Conservation (phyloP, 2,797 vertebrate species). For the Pangasius mekongensis region DNA sequence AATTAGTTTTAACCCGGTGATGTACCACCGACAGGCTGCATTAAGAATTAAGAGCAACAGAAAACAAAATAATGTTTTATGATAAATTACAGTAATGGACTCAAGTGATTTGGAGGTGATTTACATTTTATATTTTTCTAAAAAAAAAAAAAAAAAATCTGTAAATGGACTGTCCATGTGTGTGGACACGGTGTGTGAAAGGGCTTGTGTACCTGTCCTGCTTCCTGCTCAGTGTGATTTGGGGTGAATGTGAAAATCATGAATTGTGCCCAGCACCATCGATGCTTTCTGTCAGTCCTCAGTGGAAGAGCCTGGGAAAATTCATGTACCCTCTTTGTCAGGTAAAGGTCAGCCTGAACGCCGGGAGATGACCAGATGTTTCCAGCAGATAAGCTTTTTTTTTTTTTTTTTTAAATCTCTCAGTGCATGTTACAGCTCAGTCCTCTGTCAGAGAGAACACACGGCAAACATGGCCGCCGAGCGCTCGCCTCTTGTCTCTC, state of each 20-base stretch:
- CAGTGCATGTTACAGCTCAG: slow-evolving; percentile 25
- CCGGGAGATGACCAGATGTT: slow-evolving; percentile 45
- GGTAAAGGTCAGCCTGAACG: slow-evolving; percentile 50
- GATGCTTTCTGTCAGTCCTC: slow-evolving; percentile 8
- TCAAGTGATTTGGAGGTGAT: background rate
- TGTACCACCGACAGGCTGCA: background rate
- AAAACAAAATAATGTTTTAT: background rate
- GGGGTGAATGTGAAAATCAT: background rate
- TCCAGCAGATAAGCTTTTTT: slow-evolving; percentile 45
- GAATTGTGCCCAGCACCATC: background rate
- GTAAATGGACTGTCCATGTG: background rate
- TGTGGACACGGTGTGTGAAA: background rate
- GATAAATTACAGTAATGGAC: background rate
- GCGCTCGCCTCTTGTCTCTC: slow-evolving; percentile 26
- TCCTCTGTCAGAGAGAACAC: slow-evolving; percentile 16
- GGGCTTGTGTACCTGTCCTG: too few species aligned
- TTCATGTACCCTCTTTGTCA: slow-evolving; percentile 32
- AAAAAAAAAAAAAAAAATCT: background rate
- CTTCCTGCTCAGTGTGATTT: background rate
- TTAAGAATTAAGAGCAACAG: too few species aligned
- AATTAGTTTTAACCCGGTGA: background rate
- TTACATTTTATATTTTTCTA: background rate
- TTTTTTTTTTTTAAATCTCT: slow-evolving; percentile 1
- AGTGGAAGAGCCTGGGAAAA: slow-evolving; percentile 16
- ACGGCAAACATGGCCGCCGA: slow-evolving; percentile 35